These are phyloP conservation scores for Lysandra coridon DNA, from an alignment of 2,888 invertebrate species.

Conservation along the genomic window DNA sequence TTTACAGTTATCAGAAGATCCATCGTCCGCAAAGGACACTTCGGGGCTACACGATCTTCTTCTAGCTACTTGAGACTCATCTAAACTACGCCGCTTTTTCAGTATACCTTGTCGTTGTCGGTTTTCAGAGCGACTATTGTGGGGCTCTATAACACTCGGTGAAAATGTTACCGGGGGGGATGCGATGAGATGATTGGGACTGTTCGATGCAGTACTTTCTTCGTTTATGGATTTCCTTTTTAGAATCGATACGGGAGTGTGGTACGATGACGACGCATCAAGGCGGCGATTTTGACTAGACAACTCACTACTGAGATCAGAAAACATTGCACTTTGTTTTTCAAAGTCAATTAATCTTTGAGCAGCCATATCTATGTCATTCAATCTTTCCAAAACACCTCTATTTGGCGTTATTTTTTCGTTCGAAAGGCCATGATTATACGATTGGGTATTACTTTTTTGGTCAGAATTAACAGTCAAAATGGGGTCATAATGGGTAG, in stretches of 20 bases:
- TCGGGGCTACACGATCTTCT: slow-evolving; percentile 86
- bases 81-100: slow-evolving; percentile 90
- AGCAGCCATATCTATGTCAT: slow-evolving; percentile 76
- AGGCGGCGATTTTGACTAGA: slow-evolving; percentile 77
- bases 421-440: slow-evolving; percentile 62
- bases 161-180: slow-evolving; percentile 90
- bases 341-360: slow-evolving; percentile 79
- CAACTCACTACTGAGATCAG: slow-evolving; percentile 76
- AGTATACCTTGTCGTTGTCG: slow-evolving; percentile 88
- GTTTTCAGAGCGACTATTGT: slow-evolving; percentile 76
- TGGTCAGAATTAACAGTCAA: slow-evolving; percentile 63
- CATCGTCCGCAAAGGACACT: slow-evolving; percentile 81
- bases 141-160: slow-evolving; percentile 85
- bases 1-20: slow-evolving; percentile 79
- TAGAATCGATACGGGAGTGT: slow-evolving; percentile 83
- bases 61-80: slow-evolving; percentile 86
- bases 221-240: slow-evolving; percentile 84
- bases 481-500: slow-evolving; percentile 64
- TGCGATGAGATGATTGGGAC: slow-evolving; percentile 76
- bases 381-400: slow-evolving; percentile 72
- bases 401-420: slow-evolving; percentile 59
- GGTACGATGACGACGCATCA: slow-evolving; percentile 66
- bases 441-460: slow-evolving; percentile 60
- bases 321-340: slow-evolving; percentile 79
- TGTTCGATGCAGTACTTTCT: slow-evolving; percentile 69